Percentiles rank a stretch among this genome's conserved stretches.
Conservation (phyloP, 2,888 invertebrate genomes). For the Hydropsyche betteni region DNA sequence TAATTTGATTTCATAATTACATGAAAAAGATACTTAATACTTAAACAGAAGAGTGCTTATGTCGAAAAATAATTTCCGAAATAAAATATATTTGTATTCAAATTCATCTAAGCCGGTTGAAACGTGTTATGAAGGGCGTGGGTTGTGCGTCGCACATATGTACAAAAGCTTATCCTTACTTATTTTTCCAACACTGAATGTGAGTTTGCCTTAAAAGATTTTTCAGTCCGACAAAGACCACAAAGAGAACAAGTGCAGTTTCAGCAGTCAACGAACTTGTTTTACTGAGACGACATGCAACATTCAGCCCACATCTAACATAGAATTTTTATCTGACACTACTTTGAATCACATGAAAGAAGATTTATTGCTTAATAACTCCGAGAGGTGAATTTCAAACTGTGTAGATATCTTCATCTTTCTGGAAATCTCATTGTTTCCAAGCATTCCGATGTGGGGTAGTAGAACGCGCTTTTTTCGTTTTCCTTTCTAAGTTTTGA, state of each 20-base stretch:
- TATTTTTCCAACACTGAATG: background rate
- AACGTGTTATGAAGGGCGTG: background rate
- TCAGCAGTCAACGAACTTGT: constrained; percentile 40
- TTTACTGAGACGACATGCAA: background rate
- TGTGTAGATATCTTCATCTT: too few species aligned
- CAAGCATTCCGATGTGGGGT: too few species aligned
- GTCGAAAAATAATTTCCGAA: too few species aligned
- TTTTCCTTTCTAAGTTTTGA: too few species aligned
- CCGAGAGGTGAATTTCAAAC: constrained; percentile 18
- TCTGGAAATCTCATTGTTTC: too few species aligned
- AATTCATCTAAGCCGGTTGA: too few species aligned
- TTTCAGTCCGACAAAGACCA: constrained; percentile 25
- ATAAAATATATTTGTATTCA: too few species aligned
- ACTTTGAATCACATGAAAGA: background rate
- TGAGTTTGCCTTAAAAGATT: constrained; percentile 21
- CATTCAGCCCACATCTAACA: constrained; percentile 31
- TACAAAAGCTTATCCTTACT: background rate
- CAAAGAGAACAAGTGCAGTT: constrained; percentile 41
- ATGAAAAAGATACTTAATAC: too few species aligned
- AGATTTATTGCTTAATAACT: constrained; percentile 43
- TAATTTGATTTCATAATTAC: too few species aligned
- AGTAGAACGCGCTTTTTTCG: too few species aligned
- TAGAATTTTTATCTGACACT: constrained; percentile 35
- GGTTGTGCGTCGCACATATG: background rate
- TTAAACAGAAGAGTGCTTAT: too few species aligned